Conservation (phyloP, 2,888 invertebrate species). For the Hyles lineata region DNA sequence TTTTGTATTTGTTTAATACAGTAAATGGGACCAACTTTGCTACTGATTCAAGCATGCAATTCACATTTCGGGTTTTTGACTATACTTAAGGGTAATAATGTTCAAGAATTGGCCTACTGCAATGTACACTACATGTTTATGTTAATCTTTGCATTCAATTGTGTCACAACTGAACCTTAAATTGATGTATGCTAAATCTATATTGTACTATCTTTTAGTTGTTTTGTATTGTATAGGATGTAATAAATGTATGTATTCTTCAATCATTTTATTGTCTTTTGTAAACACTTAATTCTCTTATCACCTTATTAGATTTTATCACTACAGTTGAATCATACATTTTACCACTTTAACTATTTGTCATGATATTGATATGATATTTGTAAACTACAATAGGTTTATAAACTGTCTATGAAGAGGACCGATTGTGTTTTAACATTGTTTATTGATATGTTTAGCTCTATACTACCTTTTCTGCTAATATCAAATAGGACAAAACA, state of each 20-base stretch:
- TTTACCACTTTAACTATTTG: background rate
- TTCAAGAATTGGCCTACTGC: background rate
- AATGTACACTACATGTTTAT: background rate
- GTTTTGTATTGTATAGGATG: conserved; percentile 62
- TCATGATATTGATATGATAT: background rate
- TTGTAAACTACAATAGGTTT: no score
- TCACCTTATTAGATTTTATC: conserved; percentile 2
- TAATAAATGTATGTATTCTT: conserved; percentile 67
- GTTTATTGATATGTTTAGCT: no score
- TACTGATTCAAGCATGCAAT: background rate
- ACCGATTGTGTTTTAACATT: no score
- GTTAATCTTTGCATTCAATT: conserved; percentile 32
- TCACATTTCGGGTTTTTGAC: background rate
- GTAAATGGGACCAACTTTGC: conserved; percentile 11
- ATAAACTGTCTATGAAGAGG: no score
- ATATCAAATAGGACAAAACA: no score
- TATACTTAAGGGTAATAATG: background rate
- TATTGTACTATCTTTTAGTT: conserved; percentile 57
- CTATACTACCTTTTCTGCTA: no score
- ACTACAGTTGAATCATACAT: background rate
- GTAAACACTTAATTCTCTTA: conserved; percentile 2
- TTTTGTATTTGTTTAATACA: conserved; percentile 1
- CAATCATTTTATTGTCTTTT: conserved; percentile 33
- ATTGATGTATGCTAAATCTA: conserved; percentile 45
- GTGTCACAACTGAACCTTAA: conserved; percentile 42